Evolutionary conservation across 2,888 invertebrate species (phyloP).

Genomic region (Lithophane ornitopus): DNA sequence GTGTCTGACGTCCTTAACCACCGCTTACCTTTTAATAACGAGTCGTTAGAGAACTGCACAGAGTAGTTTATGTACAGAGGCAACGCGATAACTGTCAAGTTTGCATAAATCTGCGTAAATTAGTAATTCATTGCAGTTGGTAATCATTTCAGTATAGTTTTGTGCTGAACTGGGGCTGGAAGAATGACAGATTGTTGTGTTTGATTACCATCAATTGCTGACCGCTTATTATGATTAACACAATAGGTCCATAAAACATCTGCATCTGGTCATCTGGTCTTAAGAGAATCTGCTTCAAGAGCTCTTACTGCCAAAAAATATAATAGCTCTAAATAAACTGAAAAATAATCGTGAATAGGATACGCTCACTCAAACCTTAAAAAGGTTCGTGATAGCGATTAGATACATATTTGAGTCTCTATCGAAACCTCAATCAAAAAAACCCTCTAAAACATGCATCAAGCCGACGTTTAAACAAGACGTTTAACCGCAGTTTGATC

Average conservation of each 20-base stretch:
- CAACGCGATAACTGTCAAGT: conserved; percentile 11
- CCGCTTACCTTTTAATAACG: conserved; percentile 85
- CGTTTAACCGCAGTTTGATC: conserved; percentile 64
- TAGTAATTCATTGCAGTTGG: not conserved
- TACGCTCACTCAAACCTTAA: not conserved
- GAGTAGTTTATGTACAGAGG: conserved; percentile 71
- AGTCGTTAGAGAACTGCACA: conserved; percentile 80
- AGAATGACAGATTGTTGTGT: not conserved
- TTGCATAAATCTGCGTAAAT: conserved; percentile 10
- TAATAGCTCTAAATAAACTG: no score
- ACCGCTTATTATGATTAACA: not conserved
- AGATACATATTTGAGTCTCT: conserved; percentile 3
- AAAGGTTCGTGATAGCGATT: not conserved
- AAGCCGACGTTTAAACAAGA: conserved; percentile 37
- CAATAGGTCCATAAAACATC: not conserved
- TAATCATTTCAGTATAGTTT: not conserved
- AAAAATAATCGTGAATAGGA: not conserved
- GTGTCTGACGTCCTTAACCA: conserved; percentile 78
- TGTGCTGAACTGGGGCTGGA: not conserved
- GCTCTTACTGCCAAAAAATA: not conserved
- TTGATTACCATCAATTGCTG: not conserved
- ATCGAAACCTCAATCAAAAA: conserved; percentile 32
- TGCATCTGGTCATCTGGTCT: not conserved
- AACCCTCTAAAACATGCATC: conserved; percentile 22
- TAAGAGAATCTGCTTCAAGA: not conserved